Percentiles rank a stretch among this genome's conserved stretches.
Evolutionary conservation across 2,888 invertebrate genomes (phyloP).

Genomic region (Salpingus planirostris): DNA sequence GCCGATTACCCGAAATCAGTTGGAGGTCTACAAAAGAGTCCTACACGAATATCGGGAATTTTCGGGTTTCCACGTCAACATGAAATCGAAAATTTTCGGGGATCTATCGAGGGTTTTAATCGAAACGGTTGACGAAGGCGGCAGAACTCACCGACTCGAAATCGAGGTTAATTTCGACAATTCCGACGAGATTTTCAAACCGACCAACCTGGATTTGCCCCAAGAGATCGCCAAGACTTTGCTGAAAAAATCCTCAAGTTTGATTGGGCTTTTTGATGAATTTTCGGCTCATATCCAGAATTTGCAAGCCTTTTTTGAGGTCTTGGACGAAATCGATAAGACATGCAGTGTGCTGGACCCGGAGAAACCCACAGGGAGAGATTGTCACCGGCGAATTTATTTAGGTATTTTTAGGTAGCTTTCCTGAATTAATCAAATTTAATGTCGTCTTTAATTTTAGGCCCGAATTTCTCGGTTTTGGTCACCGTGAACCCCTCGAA

Average conservation of each 20-base stretch:
- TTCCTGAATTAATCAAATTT: no score
- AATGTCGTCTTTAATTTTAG: conserved; percentile 26
- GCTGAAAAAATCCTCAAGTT: conserved; percentile 10
- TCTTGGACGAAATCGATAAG: conserved; percentile 38
- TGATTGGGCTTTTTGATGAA: conserved; percentile 29
- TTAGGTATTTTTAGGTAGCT: conserved; percentile 31
- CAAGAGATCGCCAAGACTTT: conserved; percentile 5
- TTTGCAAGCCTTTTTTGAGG: conserved; percentile 37
- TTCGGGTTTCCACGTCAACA: conserved; percentile 25
- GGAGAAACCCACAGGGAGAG: conserved; percentile 30
- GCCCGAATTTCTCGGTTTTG: conserved; percentile 35
- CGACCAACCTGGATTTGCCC: conserved; percentile 29
- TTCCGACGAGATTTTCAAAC: conserved; percentile 23
- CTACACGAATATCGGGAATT: conserved; percentile 28
- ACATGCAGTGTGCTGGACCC: conserved; percentile 41
- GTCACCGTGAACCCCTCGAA: conserved; percentile 36
- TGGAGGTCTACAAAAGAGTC: conserved; percentile 14
- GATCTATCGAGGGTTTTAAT: conserved; percentile 23
- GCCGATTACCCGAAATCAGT: no score
- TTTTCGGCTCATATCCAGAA: conserved; percentile 27
- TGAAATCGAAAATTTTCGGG: conserved; percentile 19
- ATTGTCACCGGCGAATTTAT: conserved; percentile 37
- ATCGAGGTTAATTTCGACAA: conserved; percentile 23
- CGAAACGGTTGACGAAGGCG: conserved; percentile 20
- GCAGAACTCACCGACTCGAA: conserved; percentile 22